Evolutionary conservation across 2,113 vertebrate genomes (phyloP), one percentile per base, ranked within the genome.

Genomic region (Pardalotus punctatus): DNA sequence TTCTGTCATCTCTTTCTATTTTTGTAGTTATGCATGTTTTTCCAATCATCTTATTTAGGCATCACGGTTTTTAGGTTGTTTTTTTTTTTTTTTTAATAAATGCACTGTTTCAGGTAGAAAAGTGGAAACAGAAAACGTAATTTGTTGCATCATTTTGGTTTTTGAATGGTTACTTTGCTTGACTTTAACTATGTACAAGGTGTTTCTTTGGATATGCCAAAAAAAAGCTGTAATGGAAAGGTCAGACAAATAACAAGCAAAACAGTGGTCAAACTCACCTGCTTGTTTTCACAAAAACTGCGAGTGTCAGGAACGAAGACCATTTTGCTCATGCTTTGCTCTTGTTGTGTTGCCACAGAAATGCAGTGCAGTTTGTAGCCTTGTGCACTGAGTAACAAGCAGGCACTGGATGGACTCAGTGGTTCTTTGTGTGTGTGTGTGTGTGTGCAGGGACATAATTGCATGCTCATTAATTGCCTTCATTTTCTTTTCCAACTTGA

Each of bases 1-100:
- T 92, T 77, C 77, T 81, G 88, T 89, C 70, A 57, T 84, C 69
- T 76, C 45, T 73, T 86, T 57, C 82, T 96, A 89, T 94, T 96
- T 95, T 89, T 79, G 65, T 84, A 71, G 35, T 78, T 67, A 29
- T 62, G 24, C 28, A 12, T 81, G 57, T 67, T 88, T 94, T 96
- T 67, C 66, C 48, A 88, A 66, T 84, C 72, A 70, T 67, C 29
- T 54, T n/a, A 61, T 56, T 81, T 61, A n/a, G 7, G 8, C 60
- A 86, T 76, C 13, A 11, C 5, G 0, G 80, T 14, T 69, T 23
- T 47, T 22, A 16, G 45, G 5, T 53, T n/a, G 27, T 27, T 35
- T 23, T 24, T 29, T 64, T 40, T 57, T 23, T 28, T 58, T 40
- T 57, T 62, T 33, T 10, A 56, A 53, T 29, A 67, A 62, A 73